Base-by-base conservation (phyloP, 2,797 vertebrate genomes). In the Morelia viridis region DNA sequence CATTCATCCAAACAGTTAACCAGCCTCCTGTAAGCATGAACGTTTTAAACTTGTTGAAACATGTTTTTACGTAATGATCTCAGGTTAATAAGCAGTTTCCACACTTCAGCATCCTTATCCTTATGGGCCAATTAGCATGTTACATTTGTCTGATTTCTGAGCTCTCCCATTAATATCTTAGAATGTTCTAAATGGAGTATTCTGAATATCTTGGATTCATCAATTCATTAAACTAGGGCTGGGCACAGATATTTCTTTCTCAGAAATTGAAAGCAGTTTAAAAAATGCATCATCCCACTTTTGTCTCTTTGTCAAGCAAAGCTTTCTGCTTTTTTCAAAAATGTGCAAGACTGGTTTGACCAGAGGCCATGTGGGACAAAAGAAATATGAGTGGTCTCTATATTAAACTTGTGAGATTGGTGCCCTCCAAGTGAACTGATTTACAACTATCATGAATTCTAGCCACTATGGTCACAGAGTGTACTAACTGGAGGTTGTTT, bases 31-130 rank as follows among this genome's bases (percentile, higher is more conserved):
- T 85, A 92, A 93, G 15, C 9, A 92, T 17, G 68, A 89, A 85
- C 10, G 90, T 6, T 86, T 0, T 1, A 22, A 53, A 8, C 61
- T 5, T 50, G 87, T 3, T 93, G 92, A 91, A 92, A 4, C 3
- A 0, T 3, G 17, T 11, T 68, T 60, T 83, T 26, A 5, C 41
- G 0, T 28, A 92, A 26, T 2, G 5, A 1, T 0, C 0, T 12
- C 46, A 19, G 62, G 60, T 65, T 87, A 56, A 87, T 10, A 12
- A 0, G n/a, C 83, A 84, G 0, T 53, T 90, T 87, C 87, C 28
- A 85, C 86, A 88, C 15, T 3, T 76, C 56, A 26, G 1, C 41
- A 0, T 9, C 50, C 0, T 0, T 86, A 68, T 58, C 85, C 60
- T 17, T 89, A 57, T 4, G n/a, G 58, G 1, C 19, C 46, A 2